Evolutionary conservation across 2,888 invertebrate genomes (phyloP), one percentile per base, ranked within the genome.

Genomic region (Synergus japonicus): DNA sequence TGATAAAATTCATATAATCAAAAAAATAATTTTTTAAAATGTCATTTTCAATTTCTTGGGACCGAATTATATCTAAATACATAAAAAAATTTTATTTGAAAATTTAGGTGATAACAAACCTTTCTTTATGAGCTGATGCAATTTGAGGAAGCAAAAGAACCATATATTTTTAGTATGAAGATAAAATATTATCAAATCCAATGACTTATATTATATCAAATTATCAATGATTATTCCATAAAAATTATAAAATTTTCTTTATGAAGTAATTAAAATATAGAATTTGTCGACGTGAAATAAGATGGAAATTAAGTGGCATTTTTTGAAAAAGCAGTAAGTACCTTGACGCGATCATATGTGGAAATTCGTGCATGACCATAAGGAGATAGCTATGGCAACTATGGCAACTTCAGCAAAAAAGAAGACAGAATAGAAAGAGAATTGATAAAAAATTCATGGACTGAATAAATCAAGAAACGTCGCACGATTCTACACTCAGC

Each of bases 401-500:
- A 10, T 77, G 60, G 73, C 44, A 80, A 76, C 54, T 54, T 43
- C 76, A 78, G 58, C 60, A 77, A 65, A 80, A 77, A 80, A 80
- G 78, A 80, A 41, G 76, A 78, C 78, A 80, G 78, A 76, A 65
- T 78, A 64, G 77, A 63, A 78, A 76, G 82, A 76, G 81, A 81
- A 77, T 81, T 82, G 84, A 85, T 90, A 87, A 90, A 90, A 90
- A 89, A 90, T 90, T 89, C 90, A 90, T 85, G 85, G 87, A 89
- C 88, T 90, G 90, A 90, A 90, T 90, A 90, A 90, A 90, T 90
- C 90, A 90, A 87, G 88, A 85, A 86, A 85, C 87, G 89, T 86
- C 86, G 88, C 86, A 86, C 85, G 80, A 79, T 84, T 84, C 73
- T 54, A 73, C 73, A 54, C 73, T 83, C 84, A 83, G 87, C 85